Base-by-base conservation (phyloP, 1,140 invertebrate genomes). In the Saccostrea cuccullata region DNA sequence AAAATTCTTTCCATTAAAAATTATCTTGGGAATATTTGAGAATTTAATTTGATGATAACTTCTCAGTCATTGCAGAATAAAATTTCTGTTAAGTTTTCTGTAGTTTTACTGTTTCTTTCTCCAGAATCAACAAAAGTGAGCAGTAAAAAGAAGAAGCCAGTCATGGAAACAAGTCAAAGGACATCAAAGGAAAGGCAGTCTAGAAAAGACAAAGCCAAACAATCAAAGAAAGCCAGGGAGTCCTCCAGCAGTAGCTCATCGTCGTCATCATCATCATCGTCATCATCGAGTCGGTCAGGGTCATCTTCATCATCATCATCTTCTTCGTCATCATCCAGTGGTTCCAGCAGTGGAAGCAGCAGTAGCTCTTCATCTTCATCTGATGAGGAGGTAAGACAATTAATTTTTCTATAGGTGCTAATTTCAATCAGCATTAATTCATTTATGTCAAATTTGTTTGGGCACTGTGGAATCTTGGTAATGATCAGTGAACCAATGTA, bases 271-370 rank as follows among this genome's bases (percentile, higher is more conserved):
- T 87, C 86, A 67, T 83, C 77, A 47, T 87, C 86, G n/a, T 86
- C 85, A 26, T 82, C 85, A 60, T 86, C 82, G 30, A 58, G 70
- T 26, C 17, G 73, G 55, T 90, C 88, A n/a, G 88, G 85, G 15
- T 90, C 89, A 55, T 86, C 82, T 12, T 90, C 89, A 47, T 83
- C 85, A n/a, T 91, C 90, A 64, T 86, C 86, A 9, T 91, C 91
- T n/a, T 88, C 86, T 23, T 90, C 90, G 6, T 64, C 77, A 55
- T 90, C 90, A 6, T 86, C 85, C 4, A 47, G 70, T 36, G 67
- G 55, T 9, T 55, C 87, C 70, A 73, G 36, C n/a, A n/a, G 82
- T 30, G 55, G 40, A n/a, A 84, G 85, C 26, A 88, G 87, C 58
- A 56, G 55, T 58, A 84, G 73, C 12, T 87, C 85, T 73, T 89